Percentiles rank a stretch among this genome's conserved stretches.
These are phyloP conservation scores for Spodoptera littoralis DNA, from an alignment of 2,888 invertebrate genomes.

Conservation along the genomic window DNA sequence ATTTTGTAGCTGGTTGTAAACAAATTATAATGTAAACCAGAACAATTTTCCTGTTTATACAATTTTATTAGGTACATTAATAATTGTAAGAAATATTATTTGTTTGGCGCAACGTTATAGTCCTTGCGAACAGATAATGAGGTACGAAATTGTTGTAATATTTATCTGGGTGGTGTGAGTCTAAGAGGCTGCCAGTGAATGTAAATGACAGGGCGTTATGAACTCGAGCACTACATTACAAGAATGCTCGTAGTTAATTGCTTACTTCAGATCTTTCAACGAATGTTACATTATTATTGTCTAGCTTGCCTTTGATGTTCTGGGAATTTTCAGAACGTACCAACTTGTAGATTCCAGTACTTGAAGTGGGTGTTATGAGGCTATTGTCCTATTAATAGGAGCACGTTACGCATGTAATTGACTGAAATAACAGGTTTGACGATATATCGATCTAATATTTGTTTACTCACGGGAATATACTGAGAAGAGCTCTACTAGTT, in stretches of 20 bases:
- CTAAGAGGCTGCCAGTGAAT: conserved; percentile 14
- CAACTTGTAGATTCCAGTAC: neutral
- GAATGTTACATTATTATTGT: conserved; percentile 21
- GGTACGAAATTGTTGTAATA: conserved; percentile 22
- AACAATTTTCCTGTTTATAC: conserved; percentile 1
- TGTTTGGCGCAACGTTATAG: conserved; percentile 4
- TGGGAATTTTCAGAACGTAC: neutral
- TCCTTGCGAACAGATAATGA: conserved; percentile 15
- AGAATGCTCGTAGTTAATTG: conserved; percentile 42
- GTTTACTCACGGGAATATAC: no score
- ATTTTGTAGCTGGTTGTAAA: neutral
- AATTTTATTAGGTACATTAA: neutral
- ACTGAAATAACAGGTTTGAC: no score
- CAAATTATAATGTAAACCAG: neutral
- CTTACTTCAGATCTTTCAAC: conserved; percentile 39
- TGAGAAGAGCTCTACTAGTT: no score
- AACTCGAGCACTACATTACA: conserved; percentile 17
- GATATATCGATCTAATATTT: no score
- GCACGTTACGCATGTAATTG: no score
- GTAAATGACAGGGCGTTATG: conserved; percentile 33
- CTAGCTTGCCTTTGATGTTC: conserved; percentile 9
- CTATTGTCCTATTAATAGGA: no score
- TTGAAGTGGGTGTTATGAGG: no score
- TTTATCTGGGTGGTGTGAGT: conserved; percentile 12
- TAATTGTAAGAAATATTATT: conserved; percentile 6